Evolutionary conservation across 2,113 vertebrate species (phyloP), one percentile per base, ranked within the genome.

Genomic region (Crotalus viridis): DNA sequence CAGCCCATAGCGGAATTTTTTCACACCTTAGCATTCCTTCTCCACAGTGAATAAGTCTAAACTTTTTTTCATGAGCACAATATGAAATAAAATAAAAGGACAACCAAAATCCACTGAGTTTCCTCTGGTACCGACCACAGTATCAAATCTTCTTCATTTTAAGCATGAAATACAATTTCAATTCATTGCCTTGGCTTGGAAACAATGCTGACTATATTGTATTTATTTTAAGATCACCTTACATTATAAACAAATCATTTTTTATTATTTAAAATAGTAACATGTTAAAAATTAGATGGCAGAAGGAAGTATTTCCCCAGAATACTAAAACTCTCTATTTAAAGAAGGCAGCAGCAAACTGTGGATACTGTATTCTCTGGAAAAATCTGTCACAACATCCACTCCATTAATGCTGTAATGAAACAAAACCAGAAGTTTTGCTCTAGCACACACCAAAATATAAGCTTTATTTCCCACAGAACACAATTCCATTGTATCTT

Each of bases 221-320:
- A 8, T 1, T 22, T 46, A 48, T 48, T 48, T n/a, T 15, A 89
- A 26, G 26, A 64, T 17, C 3, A 8, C 24, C 57, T 43, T 89
- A 13, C 19, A 46, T 48, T 48, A 64, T 90, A 6, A 90, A 28
- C 88, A 94, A 22, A 48, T 43, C 43, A 17, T 89, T 46, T 89
- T 89, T 55, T 90, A 90, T 64, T n/a, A 90, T 91, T 95, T 95
- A 48, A 61, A 61, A 64, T 61, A 51, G 89, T 43, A 64, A 43
- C 43, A n/a, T 13, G 12, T 61, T 61, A 89, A 46, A 59, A 61
- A 57, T 57, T 59, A 59, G 17, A 89, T 8, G 48, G 57, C 12
- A 46, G 57, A 48, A 90, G 39, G 48, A 48, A 90, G 21, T 24
- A 28, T 51, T 64, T 46, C 24, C 56, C 39, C 46, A 26, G 22